Evolutionary conservation across 2,888 invertebrate species (phyloP), one percentile per base, ranked within the genome.

Genomic region (Marronus borbonicus): DNA sequence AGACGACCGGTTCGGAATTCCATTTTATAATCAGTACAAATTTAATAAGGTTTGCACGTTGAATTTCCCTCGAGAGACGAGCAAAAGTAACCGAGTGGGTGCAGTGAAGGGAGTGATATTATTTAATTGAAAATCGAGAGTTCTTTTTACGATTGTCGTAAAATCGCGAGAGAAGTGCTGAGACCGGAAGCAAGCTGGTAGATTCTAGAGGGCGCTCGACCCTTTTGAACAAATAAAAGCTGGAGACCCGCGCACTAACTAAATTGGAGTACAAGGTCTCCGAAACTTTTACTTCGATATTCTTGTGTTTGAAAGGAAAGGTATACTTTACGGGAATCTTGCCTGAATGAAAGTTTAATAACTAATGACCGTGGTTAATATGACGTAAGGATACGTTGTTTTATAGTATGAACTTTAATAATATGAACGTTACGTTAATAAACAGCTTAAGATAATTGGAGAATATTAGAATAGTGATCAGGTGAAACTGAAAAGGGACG

Each of bases 81-180:
- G 72, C 72, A 72, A 72, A 72, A 72, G 39, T 39, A 58, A 39
- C 39, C 20, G 28, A 7, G 39, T 31, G 10, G 2, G 58, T 58
- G 20, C 31, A 72, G 39, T 20, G 72, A 72, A 72, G 72, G 58
- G 58, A 58, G 39, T 72, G 72, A 58, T 72, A 72, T 72, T 72
- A 72, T 72, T 72, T 72, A 72, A 72, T 72, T 72, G 72, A 72
- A 72, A 72, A 72, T 72, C 72, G 72, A 72, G 72, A 58, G 72
- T 72, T 55, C 58, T 58, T 72, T 72, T 72, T 72, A 72, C 72
- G 72, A 72, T 58, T 72, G 72, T 72, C 72, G 72, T 72, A 72
- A 72, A 72, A 72, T 72, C 58, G 72, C 72, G 72, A 44, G 58
- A 60, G 72, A 72, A 72, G 58, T 58, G 72, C 72, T 36, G 58